phyloP scores from a whole-genome alignment of 2,797 vertebrate genomes.

The Parauchenoglanis ngamensis region DNA sequence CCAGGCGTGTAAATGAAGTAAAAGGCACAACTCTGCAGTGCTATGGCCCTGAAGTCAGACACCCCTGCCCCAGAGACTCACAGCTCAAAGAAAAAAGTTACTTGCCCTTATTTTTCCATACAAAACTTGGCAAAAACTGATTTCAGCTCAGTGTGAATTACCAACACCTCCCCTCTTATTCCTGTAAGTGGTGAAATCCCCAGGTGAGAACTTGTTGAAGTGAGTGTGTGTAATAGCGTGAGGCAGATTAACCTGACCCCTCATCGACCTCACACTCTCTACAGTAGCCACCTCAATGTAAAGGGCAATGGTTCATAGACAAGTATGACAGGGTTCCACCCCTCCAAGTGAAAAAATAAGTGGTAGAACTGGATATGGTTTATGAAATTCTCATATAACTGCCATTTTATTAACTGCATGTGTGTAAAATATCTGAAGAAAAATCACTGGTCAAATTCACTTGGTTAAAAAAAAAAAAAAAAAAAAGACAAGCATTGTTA shows the following conservation, averaged over 20 bases:
- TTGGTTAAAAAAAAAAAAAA: neutral
- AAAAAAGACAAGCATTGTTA: neutral
- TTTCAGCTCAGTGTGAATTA: constrained; percentile 20
- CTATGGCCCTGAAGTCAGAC: neutral
- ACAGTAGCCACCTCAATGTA: constrained; percentile 18
- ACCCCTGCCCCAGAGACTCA: neutral
- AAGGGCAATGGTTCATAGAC: constrained; percentile 55
- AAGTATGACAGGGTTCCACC: constrained; percentile 34
- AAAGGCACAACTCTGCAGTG: neutral
- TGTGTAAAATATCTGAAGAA: constrained; percentile 21
- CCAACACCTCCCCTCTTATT: constrained; percentile 4
- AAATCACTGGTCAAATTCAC: constrained; percentile 8
- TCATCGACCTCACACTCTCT: constrained; percentile 49
- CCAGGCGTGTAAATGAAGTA: neutral
- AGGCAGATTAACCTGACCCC: constrained; percentile 55
- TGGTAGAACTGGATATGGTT: neutral
- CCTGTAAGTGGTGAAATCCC: constrained; percentile 46
- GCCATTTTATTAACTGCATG: constrained; percentile 52
- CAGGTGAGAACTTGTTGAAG: constrained; percentile 66
- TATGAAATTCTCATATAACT: neutral
- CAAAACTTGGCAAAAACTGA: constrained; percentile 2
- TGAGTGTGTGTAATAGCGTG: constrained; percentile 43
- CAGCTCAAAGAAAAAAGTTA: neutral
- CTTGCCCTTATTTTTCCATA: neutral
- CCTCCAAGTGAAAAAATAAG: neutral